Base-by-base conservation (phyloP, 2,797 vertebrate species). In the Silurus aristotelis region DNA sequence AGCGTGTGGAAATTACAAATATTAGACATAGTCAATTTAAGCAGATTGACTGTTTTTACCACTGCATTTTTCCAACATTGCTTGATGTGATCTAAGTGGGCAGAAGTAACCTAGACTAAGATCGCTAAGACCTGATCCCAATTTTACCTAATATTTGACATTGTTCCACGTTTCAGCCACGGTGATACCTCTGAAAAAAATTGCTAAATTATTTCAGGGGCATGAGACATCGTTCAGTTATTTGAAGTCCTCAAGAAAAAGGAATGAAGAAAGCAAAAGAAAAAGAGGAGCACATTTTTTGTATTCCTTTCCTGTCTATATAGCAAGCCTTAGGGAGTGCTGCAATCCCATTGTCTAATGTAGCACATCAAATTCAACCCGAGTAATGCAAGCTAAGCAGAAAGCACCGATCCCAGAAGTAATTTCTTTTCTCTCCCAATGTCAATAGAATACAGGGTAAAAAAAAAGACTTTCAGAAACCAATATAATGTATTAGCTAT, bases 301-400 rank as follows among this genome's bases (percentile, higher is more conserved):
- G 71, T 82, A 89, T 90, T 88, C 68, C 75, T 85, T 85, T 87
- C 71, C 56, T 86, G 85, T 88, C 84, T 77, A 64, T 48, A 27
- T 80, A 87, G 63, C 70, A 82, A 70, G 88, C 86, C 83, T 56
- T 22, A 27, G 85, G 87, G 77, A 86, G 81, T 82, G 67, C n/a
- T 66, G 75, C 88, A 87, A 89, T 88, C 86, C 83, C 85, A 61
- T 85, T 88, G 89, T 90, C 88, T 91, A 90, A 88, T 89, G 89
- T 90, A 90, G 89, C 88, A 89, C 87, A 89, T 89, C 84, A 91
- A 89, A 90, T 89, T 89, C 84, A 89, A 85, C 82, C 63, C 46
- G 46, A 86, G 87, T 88, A 90, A 88, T 90, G 89, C 89, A 90
- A 92, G 88, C 87, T 91, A 89, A 91, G 91, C 88, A 91, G 87